Percentiles rank a stretch among this genome's conserved stretches.
phyloP scores from a whole-genome alignment of 1,140 invertebrate genomes.

The Halyomorpha halys region DNA sequence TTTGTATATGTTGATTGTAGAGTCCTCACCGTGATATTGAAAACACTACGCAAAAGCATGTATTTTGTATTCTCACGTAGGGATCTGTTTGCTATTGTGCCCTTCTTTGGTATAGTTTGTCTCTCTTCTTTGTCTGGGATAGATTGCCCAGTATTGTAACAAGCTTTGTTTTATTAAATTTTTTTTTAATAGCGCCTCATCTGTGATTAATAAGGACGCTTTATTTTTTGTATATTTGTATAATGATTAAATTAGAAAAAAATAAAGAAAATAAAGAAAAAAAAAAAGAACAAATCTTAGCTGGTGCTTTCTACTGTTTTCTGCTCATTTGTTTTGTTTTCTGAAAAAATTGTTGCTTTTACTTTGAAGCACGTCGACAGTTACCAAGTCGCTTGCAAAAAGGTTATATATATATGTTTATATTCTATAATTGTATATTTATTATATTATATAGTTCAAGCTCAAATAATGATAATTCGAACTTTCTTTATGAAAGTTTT shows the following conservation, averaged over 20 bases:
- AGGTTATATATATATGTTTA: not conserved
- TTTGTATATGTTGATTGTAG: no score
- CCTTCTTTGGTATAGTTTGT: no score
- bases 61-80: no score
- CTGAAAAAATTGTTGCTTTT: not conserved
- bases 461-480: conserved; percentile 12
- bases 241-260: not conserved
- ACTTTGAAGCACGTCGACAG: conserved; percentile 7
- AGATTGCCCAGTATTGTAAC: no score
- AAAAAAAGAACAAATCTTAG: not conserved
- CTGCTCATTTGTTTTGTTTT: conserved; percentile 1
- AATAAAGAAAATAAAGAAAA: not conserved
- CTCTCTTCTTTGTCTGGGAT: no score
- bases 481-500: not conserved
- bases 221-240: conserved; percentile 10
- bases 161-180: no score
- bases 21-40: no score
- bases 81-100: no score
- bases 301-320: conserved; percentile 10
- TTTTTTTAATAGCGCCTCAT: not conserved
- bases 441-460: not conserved
- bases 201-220: conserved; percentile 16
- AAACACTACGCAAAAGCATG: no score
- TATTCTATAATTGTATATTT: not conserved
- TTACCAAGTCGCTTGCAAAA: conserved; percentile 9